Conservation (phyloP, 2,888 invertebrate genomes). For the Phyllotreta cruciferae region DNA sequence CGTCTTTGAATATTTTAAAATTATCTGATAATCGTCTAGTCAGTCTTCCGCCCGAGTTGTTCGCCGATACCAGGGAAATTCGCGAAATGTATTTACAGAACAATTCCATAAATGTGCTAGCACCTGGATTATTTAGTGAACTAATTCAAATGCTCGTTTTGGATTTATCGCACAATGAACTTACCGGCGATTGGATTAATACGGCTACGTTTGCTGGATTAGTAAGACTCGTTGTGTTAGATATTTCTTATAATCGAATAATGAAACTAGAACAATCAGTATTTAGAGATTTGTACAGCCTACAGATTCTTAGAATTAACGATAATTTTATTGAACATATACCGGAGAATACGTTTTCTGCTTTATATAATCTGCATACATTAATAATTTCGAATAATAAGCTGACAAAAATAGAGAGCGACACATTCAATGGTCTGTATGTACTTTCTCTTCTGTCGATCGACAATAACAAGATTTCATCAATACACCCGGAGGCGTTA, state of each 20-base stretch:
- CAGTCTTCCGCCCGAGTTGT: conserved; percentile 82
- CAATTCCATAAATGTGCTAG: conserved; percentile 81
- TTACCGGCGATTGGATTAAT: conserved; percentile 84
- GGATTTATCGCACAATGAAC: conserved; percentile 79
- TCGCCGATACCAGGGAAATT: conserved; percentile 78
- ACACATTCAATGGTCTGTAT: conserved; percentile 78
- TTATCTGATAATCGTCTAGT: conserved; percentile 82
- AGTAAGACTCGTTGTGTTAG: conserved; percentile 77
- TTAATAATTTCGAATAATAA: conserved; percentile 83
- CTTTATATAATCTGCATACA: conserved; percentile 80
- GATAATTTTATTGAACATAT: conserved; percentile 79
- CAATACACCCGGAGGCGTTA: conserved; percentile 77
- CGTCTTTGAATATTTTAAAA: conserved; percentile 75
- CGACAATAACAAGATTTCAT: conserved; percentile 80
- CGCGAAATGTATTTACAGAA: conserved; percentile 83
- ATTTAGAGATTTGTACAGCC: conserved; percentile 78
- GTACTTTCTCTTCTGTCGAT: conserved; percentile 78
- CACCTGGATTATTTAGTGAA: conserved; percentile 80
- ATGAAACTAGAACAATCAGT: conserved; percentile 77
- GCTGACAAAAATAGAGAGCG: conserved; percentile 76
- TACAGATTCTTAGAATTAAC: conserved; percentile 81
- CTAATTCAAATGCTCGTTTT: conserved; percentile 76
- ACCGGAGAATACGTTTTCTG: conserved; percentile 79
- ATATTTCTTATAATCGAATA: conserved; percentile 79
- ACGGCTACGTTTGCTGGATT: conserved; percentile 81